Evolutionary conservation across 2,113 vertebrate genomes (phyloP), one percentile per base, ranked within the genome.

Genomic region (Arenaria interpres): DNA sequence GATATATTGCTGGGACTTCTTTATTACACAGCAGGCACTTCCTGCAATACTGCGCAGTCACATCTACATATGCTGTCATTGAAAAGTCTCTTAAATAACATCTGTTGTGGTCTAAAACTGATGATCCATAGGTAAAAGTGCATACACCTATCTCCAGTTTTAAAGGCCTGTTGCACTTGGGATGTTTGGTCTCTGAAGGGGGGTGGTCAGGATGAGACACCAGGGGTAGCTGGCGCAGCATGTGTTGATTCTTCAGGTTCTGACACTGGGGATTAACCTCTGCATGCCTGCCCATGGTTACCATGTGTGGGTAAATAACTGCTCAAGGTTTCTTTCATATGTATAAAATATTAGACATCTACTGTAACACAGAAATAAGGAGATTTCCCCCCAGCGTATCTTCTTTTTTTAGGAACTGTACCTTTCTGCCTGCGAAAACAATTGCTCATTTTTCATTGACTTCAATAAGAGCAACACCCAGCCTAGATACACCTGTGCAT

Each of bases 201-300:
- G 28, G 23, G 28, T 8, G 14, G 24, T 1, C 53, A 50, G 63
- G 22, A 39, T 25, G 23, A 50, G 9, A 41, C 14, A 25, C 60
- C 13, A 67, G 30, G n/a, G 22, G 23, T 25, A 8, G 24, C 56
- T 77, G 25, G 12, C 50, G 51, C 28, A 64, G 7, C 4, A 14
- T 1, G 4, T 22, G 33, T n/a, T 12, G 27, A 28, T 30, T 39
- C 33, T 35, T n/a, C 13, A 20, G 37, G 16, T 59, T 66, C 3
- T 2, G 43, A 46, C 37, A 33, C 9, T 3, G 21, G 37, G 4
- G 50, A n/a, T 60, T 27, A 45, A 77, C 20, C 25, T 35, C 48
- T 0, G 1, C 7, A 16, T 14, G 41, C 30, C 6, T 27, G 8
- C 27, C 35, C 15, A 20, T 14, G 15, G 37, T n/a, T 48, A 25